phyloP scores from a whole-genome alignment of 2,113 vertebrate species.

The Thalassoma bifasciatum region DNA sequence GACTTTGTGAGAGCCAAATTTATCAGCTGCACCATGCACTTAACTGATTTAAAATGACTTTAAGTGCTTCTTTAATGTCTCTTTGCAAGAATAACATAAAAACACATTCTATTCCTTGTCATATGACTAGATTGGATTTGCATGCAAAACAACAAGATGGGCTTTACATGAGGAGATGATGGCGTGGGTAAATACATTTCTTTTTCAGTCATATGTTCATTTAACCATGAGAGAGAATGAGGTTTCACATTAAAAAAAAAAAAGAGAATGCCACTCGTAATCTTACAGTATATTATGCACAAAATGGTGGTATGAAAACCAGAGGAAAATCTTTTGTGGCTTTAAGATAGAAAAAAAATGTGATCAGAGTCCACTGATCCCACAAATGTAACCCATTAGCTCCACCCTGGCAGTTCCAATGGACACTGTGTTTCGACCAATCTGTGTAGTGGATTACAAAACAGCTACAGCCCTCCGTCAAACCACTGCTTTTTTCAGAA shows the following conservation, averaged over 20 bases:
- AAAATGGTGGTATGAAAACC: constrained; percentile 69
- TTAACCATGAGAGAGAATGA: constrained; percentile 65
- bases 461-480: constrained; percentile 56
- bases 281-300: constrained; percentile 77
- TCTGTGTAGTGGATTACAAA: constrained; percentile 71
- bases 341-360: constrained; percentile 64
- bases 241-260: constrained; percentile 63
- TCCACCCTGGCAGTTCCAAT: constrained; percentile 53
- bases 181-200: constrained; percentile 72
- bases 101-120: constrained; percentile 69
- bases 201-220: constrained; percentile 69
- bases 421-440: constrained; percentile 63
- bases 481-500: constrained; percentile 34
- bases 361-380: constrained; percentile 69
- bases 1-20: constrained; percentile 64
- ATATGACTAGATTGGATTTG: constrained; percentile 71
- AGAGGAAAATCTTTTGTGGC: constrained; percentile 64
- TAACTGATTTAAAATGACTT: constrained; percentile 65
- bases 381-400: constrained; percentile 62
- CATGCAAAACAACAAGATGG: constrained; percentile 81
- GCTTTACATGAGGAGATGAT: constrained; percentile 72
- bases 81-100: constrained; percentile 73
- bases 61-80: constrained; percentile 73
- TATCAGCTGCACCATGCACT: constrained; percentile 72
- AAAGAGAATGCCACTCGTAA: constrained; percentile 74